Conservation (phyloP, 2,113 vertebrate species). For the Burhinus bistriatus region DNA sequence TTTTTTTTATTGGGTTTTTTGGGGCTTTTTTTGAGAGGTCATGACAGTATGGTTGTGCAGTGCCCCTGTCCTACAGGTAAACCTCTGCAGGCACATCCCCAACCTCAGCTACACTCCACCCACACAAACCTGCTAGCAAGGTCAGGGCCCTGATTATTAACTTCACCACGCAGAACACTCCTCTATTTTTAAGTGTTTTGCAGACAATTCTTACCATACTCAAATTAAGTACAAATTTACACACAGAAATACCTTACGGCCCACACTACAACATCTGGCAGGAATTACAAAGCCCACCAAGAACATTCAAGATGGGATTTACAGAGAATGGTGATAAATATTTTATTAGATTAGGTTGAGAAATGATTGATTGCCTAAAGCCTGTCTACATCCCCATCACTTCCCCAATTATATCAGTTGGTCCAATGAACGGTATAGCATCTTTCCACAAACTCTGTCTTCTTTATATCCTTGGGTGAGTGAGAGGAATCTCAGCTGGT, state of each 20-base stretch:
- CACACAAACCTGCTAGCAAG: background rate
- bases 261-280: background rate
- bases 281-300: background rate
- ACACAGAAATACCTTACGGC: background rate
- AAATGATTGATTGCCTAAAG: background rate
- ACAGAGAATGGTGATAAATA: background rate
- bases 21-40: background rate
- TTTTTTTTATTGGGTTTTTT: background rate
- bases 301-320: background rate
- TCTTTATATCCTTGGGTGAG: background rate
- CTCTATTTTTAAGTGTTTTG: background rate
- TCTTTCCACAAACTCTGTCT: background rate
- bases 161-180: background rate
- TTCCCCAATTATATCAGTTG: background rate
- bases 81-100: background rate
- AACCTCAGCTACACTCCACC: too few relatives aligned
- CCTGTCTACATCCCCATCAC: background rate
- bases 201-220: background rate
- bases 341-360: background rate
- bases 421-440: background rate
- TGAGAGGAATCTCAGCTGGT: background rate
- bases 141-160: background rate
- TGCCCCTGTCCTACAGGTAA: background rate
- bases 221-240: background rate
- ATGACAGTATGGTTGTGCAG: background rate